Evolutionary conservation across 2,888 invertebrate genomes (phyloP), one percentile per base, ranked within the genome.

Genomic region (Eristalinus sepulchralis): DNA sequence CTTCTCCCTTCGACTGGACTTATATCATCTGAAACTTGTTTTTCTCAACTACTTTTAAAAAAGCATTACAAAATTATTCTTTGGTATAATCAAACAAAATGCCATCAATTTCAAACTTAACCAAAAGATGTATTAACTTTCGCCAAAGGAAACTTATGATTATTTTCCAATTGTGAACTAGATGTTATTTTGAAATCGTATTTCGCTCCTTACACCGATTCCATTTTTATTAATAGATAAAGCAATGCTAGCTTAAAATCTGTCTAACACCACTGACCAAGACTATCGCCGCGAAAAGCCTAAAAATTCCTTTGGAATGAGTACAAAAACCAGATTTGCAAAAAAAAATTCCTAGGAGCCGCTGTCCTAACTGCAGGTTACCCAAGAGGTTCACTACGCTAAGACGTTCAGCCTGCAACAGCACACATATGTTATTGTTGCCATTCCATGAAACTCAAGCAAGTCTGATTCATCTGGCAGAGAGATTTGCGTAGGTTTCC

Each of bases 401-500:
- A 39, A 39, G n/a, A 27, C 17, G 17, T 39, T 1, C 17, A 47
- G 47, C 47, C 47, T 47, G n/a, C 47, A 17, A 17, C 17, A n/a
- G 47, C 47, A 47, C 47, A 80, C 63, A 47, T 20, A 78, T 27
- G 27, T 5, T 27, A 27, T 27, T 53, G 36, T 57, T 24, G 63
- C 47, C 53, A 27, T 62, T 68, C 9, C 33, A 33, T 22, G 22
- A 33, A 22, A 36, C 11, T 39, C n/a, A 72, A 72, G 17, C 2
- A 33, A n/a, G n/a, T 55, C 73, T 79, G 79, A 83, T 75, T 83
- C 83, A 83, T 83, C 68, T 79, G 34, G 63, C 13, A 66, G 33
- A 70, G 64, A 66, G 66, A 84, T 84, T 81, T 84, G 84, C 84
- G 84, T 84, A 81, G 84, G 84, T 39, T 81, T 80, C 70, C 57